phyloP scores from a whole-genome alignment of 2,888 invertebrate genomes.

The Paralinhomoeus sp. region DNA sequence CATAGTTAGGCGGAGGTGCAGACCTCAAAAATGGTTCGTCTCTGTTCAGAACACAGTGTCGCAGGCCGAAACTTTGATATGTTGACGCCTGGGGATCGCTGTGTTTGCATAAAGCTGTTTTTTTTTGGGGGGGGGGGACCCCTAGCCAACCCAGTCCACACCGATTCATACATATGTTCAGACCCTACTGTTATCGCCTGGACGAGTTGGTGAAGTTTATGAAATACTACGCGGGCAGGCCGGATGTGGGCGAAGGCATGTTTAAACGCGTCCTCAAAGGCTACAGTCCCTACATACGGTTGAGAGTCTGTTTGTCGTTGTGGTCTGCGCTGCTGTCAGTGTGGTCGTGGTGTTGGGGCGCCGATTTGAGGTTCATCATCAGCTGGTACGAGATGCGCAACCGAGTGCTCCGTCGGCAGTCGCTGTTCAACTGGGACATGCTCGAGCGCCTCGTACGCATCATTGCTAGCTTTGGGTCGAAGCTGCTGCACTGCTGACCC shows the following conservation, averaged over 20 bases:
- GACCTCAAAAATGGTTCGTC: too few relatives aligned
- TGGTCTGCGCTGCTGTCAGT: neutral
- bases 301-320: neutral
- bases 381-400: neutral
- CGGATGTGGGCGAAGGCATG: neutral
- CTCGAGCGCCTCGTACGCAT: neutral
- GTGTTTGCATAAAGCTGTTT: too few relatives aligned
- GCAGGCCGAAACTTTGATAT: too few relatives aligned
- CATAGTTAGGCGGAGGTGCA: too few relatives aligned
- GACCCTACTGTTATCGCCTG: slow-evolving; percentile 29
- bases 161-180: too few relatives aligned
- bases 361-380: neutral
- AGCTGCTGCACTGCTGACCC: too few relatives aligned
- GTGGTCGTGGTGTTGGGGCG: too few relatives aligned
- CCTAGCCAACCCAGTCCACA: too few relatives aligned
- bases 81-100: too few relatives aligned
- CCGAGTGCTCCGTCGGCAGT: neutral
- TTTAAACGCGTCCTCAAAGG: neutral
- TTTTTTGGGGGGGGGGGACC: too few relatives aligned
- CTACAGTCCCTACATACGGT: neutral
- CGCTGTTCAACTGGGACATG: neutral
- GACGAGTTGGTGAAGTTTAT: slow-evolving; percentile 28
- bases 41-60: too few relatives aligned
- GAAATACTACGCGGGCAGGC: slow-evolving; percentile 4
- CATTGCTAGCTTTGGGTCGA: too few relatives aligned